Percentiles rank a stretch among this genome's conserved stretches.
Conservation (phyloP, 2,797 vertebrate genomes). For the Hippocampus kuda region DNA sequence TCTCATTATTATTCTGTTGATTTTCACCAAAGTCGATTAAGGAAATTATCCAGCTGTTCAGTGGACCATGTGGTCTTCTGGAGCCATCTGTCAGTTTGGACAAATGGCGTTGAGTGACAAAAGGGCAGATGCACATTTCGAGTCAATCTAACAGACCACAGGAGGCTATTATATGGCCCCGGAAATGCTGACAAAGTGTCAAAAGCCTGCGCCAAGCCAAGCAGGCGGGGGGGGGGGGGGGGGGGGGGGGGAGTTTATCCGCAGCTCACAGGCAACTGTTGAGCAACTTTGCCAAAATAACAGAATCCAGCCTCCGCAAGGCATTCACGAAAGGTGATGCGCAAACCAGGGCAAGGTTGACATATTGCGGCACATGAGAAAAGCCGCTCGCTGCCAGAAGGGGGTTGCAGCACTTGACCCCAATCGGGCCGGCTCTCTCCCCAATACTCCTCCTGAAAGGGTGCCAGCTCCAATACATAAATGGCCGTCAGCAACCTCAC, state of each 20-base stretch:
- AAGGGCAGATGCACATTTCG: slow-evolving; percentile 13
- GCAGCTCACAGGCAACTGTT: slow-evolving; percentile 51
- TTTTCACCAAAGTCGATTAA: not conserved
- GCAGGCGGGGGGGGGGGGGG: slow-evolving; percentile 12
- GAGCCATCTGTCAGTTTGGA: slow-evolving; percentile 4
- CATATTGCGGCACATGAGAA: not conserved
- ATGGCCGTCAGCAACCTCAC: slow-evolving; percentile 52
- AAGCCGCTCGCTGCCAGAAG: slow-evolving; percentile 30
- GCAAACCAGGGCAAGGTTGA: slow-evolving; percentile 34
- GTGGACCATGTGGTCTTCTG: not conserved
- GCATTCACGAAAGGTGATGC: slow-evolving; percentile 9
- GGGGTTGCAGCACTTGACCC: slow-evolving; percentile 27
- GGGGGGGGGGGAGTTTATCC: slow-evolving; percentile 23
- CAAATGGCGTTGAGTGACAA: not conserved
- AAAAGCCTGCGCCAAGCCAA: slow-evolving; percentile 38
- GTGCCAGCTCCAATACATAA: slow-evolving; percentile 52
- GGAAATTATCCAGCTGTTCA: not conserved
- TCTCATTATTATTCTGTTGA: no score
- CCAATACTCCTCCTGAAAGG: slow-evolving; percentile 44
- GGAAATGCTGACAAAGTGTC: slow-evolving; percentile 28
- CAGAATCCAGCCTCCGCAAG: not conserved
- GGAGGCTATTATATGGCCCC: slow-evolving; percentile 12
- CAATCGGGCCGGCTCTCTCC: slow-evolving; percentile 39
- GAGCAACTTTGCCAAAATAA: slow-evolving; percentile 21
- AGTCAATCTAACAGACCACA: slow-evolving; percentile 19